Evolutionary conservation across 2,888 invertebrate genomes (phyloP).

Genomic region (Erebia aethiops): DNA sequence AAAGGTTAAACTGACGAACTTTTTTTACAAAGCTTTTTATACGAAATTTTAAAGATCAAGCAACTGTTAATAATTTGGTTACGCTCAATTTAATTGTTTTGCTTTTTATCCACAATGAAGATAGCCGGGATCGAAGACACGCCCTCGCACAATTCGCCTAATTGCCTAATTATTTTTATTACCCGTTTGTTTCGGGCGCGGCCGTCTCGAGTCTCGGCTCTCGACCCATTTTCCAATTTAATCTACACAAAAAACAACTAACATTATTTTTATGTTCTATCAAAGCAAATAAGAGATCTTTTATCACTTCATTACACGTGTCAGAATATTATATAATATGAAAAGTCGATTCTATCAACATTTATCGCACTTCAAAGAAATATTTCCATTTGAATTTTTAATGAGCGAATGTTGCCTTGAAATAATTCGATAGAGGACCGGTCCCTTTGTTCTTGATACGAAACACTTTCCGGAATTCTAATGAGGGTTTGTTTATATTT

Average conservation of each 20-base stretch:
- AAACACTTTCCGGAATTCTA: conserved; percentile 47
- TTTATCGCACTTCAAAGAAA: conserved; percentile 48
- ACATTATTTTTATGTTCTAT: conserved; percentile 21
- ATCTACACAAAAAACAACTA: conserved; percentile 44
- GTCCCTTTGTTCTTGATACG: conserved; percentile 47
- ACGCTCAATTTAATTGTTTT: conserved; percentile 41
- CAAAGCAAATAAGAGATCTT: conserved; percentile 13
- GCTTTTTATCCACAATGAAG: conserved; percentile 52
- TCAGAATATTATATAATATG: conserved; percentile 10
- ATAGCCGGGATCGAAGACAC: conserved; percentile 61
- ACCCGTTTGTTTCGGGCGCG: conserved; percentile 69
- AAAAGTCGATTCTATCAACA: conserved; percentile 10
- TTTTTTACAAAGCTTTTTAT: conserved; percentile 4
- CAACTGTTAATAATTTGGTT: conserved; percentile 26
- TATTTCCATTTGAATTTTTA: conserved; percentile 45
- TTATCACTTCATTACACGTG: conserved; percentile 23
- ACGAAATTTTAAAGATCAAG: not conserved
- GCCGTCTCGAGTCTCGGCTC: conserved; percentile 58
- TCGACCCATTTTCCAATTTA: conserved; percentile 67
- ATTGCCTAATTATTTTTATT: conserved; percentile 81
- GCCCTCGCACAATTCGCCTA: conserved; percentile 69
- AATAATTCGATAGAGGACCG: conserved; percentile 46
- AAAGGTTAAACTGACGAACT: not conserved
- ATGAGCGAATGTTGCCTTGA: conserved; percentile 45
- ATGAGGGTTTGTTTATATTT: conserved; percentile 42